phyloP scores from a whole-genome alignment of 2,888 invertebrate species.

The Calameuta idolon region DNA sequence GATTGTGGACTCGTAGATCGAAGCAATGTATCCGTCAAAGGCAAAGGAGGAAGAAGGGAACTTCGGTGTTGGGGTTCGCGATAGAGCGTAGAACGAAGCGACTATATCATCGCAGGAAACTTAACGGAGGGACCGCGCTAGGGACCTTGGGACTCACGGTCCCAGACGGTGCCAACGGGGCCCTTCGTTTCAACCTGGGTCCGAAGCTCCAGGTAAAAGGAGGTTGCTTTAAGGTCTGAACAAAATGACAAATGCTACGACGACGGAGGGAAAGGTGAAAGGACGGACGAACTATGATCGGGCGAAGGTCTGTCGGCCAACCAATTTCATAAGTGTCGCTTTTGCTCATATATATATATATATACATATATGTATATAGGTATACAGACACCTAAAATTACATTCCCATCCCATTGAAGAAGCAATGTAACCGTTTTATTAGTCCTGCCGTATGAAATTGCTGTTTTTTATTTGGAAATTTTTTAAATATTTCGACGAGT shows the following conservation, averaged over 20 bases:
- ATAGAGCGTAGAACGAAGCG: neutral
- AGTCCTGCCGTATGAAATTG: neutral
- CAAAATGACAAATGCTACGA: conserved; percentile 61
- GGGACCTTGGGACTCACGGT: conserved; percentile 5
- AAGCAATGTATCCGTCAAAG: neutral
- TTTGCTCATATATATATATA: neutral
- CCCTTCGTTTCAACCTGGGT: neutral
- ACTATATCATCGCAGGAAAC: neutral
- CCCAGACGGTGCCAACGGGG: conserved; percentile 8
- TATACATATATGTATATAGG: too few species aligned
- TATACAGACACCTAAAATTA: neutral
- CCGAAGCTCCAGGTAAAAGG: conserved; percentile 54
- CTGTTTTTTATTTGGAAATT: neutral
- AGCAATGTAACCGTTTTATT: neutral
- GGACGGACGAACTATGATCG: conserved; percentile 32
- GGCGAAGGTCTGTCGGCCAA: conserved; percentile 7
- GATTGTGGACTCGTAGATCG: neutral
- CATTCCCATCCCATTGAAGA: neutral
- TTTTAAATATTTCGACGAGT: neutral
- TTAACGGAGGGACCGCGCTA: neutral
- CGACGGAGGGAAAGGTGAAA: conserved; percentile 60
- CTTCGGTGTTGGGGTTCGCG: neutral
- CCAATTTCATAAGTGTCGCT: neutral
- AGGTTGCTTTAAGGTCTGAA: conserved; percentile 48
- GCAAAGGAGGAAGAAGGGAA: neutral